Evolutionary conservation across 2,113 vertebrate species (phyloP).

Genomic region (Cephalopterus ornatus): DNA sequence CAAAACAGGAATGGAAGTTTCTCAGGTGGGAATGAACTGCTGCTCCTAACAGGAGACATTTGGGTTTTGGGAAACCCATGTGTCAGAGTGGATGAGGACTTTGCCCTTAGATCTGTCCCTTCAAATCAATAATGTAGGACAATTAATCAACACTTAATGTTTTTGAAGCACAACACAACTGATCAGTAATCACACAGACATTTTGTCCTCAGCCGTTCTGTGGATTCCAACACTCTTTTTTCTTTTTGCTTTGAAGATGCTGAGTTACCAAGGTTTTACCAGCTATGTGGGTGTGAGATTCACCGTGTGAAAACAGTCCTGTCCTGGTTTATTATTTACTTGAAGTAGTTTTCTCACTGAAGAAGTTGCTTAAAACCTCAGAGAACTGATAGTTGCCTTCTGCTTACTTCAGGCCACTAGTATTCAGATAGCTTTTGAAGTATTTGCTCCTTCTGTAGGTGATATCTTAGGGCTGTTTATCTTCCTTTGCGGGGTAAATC

Average conservation of each 20-base stretch:
- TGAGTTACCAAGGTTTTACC: background rate
- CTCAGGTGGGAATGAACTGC: fast-evolving
- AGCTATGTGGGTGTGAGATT: background rate
- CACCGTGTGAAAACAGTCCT: background rate
- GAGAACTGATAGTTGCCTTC: background rate
- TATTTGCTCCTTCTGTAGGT: background rate
- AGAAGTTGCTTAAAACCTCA: background rate
- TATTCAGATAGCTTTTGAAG: background rate
- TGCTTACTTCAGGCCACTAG: background rate
- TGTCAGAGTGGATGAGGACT: background rate
- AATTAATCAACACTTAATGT: background rate
- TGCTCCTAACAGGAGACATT: background rate
- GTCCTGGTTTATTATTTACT: background rate
- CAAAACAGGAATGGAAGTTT: background rate
- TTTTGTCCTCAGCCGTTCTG: background rate
- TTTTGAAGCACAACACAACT: background rate
- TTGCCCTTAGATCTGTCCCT: background rate
- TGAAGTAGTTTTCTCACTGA: background rate
- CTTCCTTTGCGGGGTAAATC: background rate
- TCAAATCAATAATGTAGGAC: background rate
- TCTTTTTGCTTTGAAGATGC: background rate
- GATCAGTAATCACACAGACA: background rate
- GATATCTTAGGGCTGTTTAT: background rate
- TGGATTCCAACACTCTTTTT: background rate
- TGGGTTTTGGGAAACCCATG: fast-evolving